phyloP scores from a whole-genome alignment of 2,797 vertebrate genomes.

The Gambelia wislizenii region DNA sequence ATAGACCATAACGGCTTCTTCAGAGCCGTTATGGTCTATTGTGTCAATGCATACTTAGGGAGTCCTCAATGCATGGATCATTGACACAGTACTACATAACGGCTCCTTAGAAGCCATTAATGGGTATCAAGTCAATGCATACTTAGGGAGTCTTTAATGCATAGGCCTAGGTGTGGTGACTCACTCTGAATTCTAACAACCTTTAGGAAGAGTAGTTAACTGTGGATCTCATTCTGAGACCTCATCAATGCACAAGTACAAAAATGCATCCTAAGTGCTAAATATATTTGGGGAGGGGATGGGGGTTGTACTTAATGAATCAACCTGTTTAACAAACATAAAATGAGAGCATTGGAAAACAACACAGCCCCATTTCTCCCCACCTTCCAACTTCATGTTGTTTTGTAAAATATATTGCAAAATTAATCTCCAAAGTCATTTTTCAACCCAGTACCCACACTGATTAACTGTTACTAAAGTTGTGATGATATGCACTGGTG shows the following conservation, averaged over 20 bases:
- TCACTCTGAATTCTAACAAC: slow-evolving; percentile 82
- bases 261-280: accelerated
- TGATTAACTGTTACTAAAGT: slow-evolving; percentile 39
- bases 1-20: slow-evolving; percentile 83
- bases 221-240: slow-evolving; percentile 54
- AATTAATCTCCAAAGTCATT: slow-evolving; percentile 43
- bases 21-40: slow-evolving; percentile 81
- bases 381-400: slow-evolving; percentile 29
- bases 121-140: slow-evolving; percentile 86
- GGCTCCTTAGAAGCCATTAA: slow-evolving; percentile 85
- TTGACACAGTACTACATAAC: slow-evolving; percentile 84
- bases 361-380: slow-evolving; percentile 23
- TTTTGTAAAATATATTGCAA: slow-evolving; percentile 52
- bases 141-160: slow-evolving; percentile 83
- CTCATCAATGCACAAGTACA: neutral
- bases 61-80: slow-evolving; percentile 84
- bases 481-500: slow-evolving; percentile 16
- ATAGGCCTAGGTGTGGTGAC: slow-evolving; percentile 79
- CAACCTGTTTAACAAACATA: accelerated
- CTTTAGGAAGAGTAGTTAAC: slow-evolving; percentile 77
- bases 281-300: neutral
- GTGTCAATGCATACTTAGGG: slow-evolving; percentile 84
- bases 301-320: slow-evolving; percentile 31
- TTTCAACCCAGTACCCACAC: slow-evolving; percentile 20
- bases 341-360: neutral